Percentiles rank a stretch among this genome's conserved stretches.
Evolutionary conservation across 2,888 invertebrate species (phyloP).

Genomic region (Perizoma affinitatum): DNA sequence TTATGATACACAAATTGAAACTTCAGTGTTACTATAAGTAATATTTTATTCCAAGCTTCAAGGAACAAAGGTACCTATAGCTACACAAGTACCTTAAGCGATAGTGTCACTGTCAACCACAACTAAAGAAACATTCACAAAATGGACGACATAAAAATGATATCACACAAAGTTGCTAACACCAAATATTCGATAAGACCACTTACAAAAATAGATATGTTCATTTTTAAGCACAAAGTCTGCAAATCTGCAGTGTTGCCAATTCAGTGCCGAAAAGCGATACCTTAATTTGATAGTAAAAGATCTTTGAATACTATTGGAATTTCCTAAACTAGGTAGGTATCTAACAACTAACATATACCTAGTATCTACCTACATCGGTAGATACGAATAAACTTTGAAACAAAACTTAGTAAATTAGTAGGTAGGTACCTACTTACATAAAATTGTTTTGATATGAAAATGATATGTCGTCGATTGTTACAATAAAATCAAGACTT

Average conservation of each 20-base stretch:
- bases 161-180: conserved; percentile 17
- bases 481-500: conserved; percentile 1
- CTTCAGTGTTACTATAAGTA: conserved; percentile 40
- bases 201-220: conserved; percentile 22
- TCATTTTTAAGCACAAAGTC: too few species aligned
- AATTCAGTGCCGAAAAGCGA: too few species aligned
- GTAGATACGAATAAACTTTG: conserved; percentile 4
- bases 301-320: too few species aligned
- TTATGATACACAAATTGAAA: conserved; percentile 8
- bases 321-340: too few species aligned
- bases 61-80: conserved; percentile 66
- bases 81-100: conserved; percentile 61
- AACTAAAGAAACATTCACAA: conserved; percentile 25
- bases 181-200: conserved; percentile 7
- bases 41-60: conserved; percentile 74
- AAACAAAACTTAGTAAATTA: too few species aligned
- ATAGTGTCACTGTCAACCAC: conserved; percentile 22
- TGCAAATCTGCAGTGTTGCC: too few species aligned
- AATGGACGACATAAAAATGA: conserved; percentile 2
- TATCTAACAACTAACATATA: too few species aligned
- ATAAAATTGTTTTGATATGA: conserved; percentile 21
- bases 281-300: too few species aligned
- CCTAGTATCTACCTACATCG: too few species aligned
- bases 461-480: conserved; percentile 25
- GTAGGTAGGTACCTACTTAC: too few species aligned